phyloP scores from a whole-genome alignment of 92 coral and sea anemone species.

The Blastomussa wellsi region DNA sequence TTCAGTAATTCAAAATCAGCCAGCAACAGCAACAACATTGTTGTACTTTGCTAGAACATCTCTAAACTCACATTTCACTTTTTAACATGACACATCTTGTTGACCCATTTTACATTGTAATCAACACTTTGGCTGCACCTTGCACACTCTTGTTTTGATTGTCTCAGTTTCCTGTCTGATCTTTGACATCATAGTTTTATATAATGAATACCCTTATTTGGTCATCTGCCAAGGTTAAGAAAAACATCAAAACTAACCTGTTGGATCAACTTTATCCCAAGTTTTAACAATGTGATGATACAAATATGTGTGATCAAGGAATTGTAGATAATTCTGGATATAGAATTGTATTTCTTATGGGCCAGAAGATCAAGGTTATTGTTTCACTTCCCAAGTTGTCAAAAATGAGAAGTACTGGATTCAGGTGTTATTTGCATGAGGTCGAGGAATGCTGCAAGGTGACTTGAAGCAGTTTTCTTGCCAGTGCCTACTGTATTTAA shows the following conservation, averaged over 20 bases:
- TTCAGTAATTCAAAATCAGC: no score
- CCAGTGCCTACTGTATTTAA: neutral
- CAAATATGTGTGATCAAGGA: slow-evolving; percentile 16
- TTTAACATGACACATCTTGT: neutral
- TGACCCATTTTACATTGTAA: neutral
- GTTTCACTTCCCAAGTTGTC: neutral
- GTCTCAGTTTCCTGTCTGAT: neutral
- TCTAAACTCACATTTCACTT: neutral
- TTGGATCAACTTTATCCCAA: neutral
- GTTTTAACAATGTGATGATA: neutral
- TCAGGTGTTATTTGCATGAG: slow-evolving; percentile 19
- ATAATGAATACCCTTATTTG: slow-evolving; percentile 9
- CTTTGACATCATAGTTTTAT: neutral
- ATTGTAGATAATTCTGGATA: neutral
- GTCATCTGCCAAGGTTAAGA: slow-evolving; percentile 12
- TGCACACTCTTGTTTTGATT: slow-evolving; percentile 5
- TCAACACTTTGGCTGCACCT: neutral
- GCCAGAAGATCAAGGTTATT: neutral
- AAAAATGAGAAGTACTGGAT: slow-evolving; percentile 23
- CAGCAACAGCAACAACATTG: no score
- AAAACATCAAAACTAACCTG: neutral
- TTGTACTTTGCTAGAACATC: no score
- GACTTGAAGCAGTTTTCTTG: neutral
- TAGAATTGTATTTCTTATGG: neutral
- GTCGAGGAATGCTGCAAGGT: slow-evolving; percentile 15